These are phyloP conservation scores for Psilopogon haemacephalus DNA, from an alignment of 2,113 vertebrate genomes.

Conservation along the genomic window DNA sequence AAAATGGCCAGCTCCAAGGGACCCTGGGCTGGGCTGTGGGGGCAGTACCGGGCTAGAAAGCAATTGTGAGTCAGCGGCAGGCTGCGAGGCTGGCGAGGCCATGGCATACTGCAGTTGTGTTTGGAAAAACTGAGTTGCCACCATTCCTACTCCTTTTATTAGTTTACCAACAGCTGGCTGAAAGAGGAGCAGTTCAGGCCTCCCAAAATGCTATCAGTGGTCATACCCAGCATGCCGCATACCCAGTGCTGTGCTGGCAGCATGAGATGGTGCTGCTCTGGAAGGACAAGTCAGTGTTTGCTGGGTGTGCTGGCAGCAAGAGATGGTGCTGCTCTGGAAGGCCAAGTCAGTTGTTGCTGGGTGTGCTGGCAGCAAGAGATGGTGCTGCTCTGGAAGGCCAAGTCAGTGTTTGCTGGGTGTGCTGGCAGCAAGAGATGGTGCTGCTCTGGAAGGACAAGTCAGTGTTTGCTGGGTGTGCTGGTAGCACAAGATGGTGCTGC, in stretches of 20 bases:
- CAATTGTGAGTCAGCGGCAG: neutral
- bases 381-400: too few relatives aligned
- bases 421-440: neutral
- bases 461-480: neutral
- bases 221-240: rapidly evolving
- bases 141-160: neutral
- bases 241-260: neutral
- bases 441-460: neutral
- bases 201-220: neutral
- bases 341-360: neutral
- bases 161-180: neutral
- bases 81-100: neutral
- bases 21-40: neutral
- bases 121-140: neutral
- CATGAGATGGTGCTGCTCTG: neutral
- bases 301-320: neutral
- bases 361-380: too few relatives aligned
- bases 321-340: neutral
- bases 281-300: neutral
- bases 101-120: too few relatives aligned
- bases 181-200: neutral
- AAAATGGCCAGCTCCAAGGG: neutral
- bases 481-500: neutral
- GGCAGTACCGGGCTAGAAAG: neutral
- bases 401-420: too few relatives aligned